phyloP scores from a whole-genome alignment of 2,113 vertebrate genomes.

The Pseudorasbora parva region DNA sequence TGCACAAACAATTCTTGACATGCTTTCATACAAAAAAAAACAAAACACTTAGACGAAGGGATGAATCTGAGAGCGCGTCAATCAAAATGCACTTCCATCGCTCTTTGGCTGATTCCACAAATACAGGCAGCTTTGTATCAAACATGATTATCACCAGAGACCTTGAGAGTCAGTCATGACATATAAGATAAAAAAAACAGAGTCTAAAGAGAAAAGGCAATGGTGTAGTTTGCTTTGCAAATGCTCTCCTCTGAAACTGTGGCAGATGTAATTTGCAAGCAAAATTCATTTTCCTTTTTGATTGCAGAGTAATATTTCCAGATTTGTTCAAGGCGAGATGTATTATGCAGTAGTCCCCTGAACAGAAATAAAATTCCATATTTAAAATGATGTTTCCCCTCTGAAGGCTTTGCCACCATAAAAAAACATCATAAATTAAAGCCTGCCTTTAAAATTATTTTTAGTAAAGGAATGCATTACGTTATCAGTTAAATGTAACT shows the following conservation, averaged over 20 bases:
- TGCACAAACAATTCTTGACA: conserved; percentile 1
- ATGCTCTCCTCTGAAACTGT: conserved; percentile 33
- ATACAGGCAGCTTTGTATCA: neutral
- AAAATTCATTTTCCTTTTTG: conserved; percentile 42
- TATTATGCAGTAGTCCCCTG: conserved; percentile 25
- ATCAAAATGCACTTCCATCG: conserved; percentile 6
- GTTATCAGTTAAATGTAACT: too few species aligned
- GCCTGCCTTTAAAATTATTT: too few species aligned
- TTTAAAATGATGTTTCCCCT: conserved; percentile 34
- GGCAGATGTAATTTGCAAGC: conserved; percentile 41
- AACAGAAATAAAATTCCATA: conserved; percentile 30
- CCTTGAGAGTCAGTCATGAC: conserved; percentile 24
- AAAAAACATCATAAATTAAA: too few species aligned
- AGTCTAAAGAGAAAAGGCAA: conserved; percentile 5
- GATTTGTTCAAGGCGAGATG: conserved; percentile 44
- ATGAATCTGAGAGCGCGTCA: neutral
- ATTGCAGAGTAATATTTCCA: conserved; percentile 39
- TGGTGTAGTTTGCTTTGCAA: conserved; percentile 36
- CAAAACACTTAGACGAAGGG: conserved; percentile 10
- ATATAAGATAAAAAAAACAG: neutral
- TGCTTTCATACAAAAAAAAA: neutral
- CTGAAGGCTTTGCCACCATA: neutral
- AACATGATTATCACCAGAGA: conserved; percentile 32
- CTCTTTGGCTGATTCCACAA: neutral
- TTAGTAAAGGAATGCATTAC: too few species aligned